Conservation (phyloP, 2,113 vertebrate genomes). For the Cepphus grylle region DNA sequence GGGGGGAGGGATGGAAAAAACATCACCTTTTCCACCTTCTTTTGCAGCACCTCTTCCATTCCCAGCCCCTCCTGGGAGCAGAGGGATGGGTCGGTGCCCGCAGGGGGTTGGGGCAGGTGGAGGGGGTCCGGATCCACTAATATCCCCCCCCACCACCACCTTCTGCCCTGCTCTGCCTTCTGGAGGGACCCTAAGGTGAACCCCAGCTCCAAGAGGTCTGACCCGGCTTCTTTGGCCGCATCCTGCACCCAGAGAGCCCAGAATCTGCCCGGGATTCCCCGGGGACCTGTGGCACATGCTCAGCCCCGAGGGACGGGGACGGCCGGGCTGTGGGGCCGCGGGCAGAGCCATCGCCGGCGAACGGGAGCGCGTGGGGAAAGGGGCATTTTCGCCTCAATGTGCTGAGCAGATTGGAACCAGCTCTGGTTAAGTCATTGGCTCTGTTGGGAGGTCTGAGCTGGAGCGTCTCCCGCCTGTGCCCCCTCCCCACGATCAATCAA, state of each 20-base stretch:
- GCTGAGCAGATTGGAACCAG: background rate
- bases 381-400: background rate
- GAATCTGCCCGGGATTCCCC: background rate
- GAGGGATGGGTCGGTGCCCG: background rate
- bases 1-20: background rate
- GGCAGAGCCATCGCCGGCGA: background rate
- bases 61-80: background rate
- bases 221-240: background rate
- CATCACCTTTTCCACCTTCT: background rate
- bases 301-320: background rate
- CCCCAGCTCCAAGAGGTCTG: background rate
- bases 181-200: background rate
- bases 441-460: background rate
- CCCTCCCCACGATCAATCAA: conserved; percentile 19
- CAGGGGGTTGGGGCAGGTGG: background rate
- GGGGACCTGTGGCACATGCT: background rate
- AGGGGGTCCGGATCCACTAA: background rate
- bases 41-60: background rate
- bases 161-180: background rate
- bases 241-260: background rate
- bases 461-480: background rate
- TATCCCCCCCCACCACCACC: background rate
- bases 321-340: background rate
- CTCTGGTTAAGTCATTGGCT: conserved; percentile 1
- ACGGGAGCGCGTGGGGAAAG: background rate